Percentiles rank a stretch among this genome's conserved stretches.
Conservation (phyloP, 2,888 invertebrate species). For the Tinea pellionella region DNA sequence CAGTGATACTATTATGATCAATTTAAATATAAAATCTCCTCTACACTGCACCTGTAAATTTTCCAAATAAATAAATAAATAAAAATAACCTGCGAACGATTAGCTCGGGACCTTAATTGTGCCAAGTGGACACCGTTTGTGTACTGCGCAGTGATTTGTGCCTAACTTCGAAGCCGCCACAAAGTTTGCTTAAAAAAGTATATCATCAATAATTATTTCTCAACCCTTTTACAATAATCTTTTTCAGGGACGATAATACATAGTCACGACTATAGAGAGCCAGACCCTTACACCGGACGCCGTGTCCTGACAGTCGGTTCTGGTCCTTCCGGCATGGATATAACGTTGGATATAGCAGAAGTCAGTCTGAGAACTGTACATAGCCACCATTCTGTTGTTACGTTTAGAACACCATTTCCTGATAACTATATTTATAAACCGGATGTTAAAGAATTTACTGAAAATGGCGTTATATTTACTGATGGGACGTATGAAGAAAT, state of each 20-base stretch:
- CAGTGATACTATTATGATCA: too few relatives aligned
- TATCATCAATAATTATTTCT: too few relatives aligned
- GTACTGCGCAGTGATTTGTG: too few relatives aligned
- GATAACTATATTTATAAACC: constrained; percentile 41
- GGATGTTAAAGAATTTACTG: constrained; percentile 36
- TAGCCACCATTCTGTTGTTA: constrained; percentile 33
- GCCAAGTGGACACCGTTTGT: too few relatives aligned
- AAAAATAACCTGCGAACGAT: too few relatives aligned
- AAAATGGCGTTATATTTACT: constrained; percentile 45
- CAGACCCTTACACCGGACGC: constrained; percentile 56
- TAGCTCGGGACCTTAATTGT: too few relatives aligned
- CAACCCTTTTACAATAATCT: too few relatives aligned
- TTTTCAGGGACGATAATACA: constrained; percentile 62
- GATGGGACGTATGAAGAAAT: constrained; percentile 57
- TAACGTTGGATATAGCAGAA: constrained; percentile 62
- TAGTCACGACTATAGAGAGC: constrained; percentile 72
- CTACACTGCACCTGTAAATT: too few relatives aligned
- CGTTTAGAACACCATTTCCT: constrained; percentile 29
- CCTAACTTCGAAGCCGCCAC: too few relatives aligned
- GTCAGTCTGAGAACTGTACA: constrained; percentile 34
- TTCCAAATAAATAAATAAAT: too few relatives aligned
- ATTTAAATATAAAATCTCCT: too few relatives aligned
- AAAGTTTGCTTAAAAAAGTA: too few relatives aligned
- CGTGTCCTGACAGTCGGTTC: constrained; percentile 71
- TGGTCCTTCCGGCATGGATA: constrained; percentile 73